phyloP scores from a whole-genome alignment of 1,140 invertebrate genomes.

The Phenacoccus solenopsis region DNA sequence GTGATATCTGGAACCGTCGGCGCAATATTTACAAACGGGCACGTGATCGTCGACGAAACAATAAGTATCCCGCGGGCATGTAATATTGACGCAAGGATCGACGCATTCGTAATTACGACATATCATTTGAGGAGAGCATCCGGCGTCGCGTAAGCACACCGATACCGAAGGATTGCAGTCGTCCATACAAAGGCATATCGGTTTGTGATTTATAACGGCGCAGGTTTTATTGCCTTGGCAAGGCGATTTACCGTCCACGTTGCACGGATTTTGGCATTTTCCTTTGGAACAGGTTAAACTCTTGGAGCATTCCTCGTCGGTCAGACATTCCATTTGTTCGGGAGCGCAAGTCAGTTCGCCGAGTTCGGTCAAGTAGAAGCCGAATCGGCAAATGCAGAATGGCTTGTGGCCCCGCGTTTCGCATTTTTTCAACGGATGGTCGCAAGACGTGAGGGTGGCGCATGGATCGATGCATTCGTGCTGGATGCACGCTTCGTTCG shows the following conservation, averaged over 20 bases:
- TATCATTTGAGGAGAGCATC: slow-evolving; percentile 67
- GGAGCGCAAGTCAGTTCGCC: slow-evolving; percentile 72
- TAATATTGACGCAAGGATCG: slow-evolving; percentile 69
- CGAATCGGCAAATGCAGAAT: slow-evolving; percentile 75
- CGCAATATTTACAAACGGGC: slow-evolving; percentile 82
- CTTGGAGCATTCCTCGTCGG: slow-evolving; percentile 69
- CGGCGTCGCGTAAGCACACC: slow-evolving; percentile 75
- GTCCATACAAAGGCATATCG: slow-evolving; percentile 70
- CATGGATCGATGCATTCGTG: slow-evolving; percentile 15
- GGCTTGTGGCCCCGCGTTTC: slow-evolving; percentile 71
- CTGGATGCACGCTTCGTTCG: slow-evolving; percentile 15
- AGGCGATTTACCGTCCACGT: slow-evolving; percentile 32
- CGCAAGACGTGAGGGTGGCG: slow-evolving; percentile 52
- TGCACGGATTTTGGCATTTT: slow-evolving; percentile 73
- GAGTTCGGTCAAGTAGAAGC: slow-evolving; percentile 69
- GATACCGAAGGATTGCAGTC: slow-evolving; percentile 73
- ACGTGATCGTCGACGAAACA: slow-evolving; percentile 86
- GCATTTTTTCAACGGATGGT: slow-evolving; percentile 62
- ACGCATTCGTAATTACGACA: slow-evolving; percentile 80
- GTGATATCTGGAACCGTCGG: slow-evolving; percentile 74
- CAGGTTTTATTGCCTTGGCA: slow-evolving; percentile 70
- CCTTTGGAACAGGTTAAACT: slow-evolving; percentile 69
- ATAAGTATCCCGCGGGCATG: slow-evolving; percentile 64
- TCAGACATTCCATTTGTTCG: slow-evolving; percentile 59
- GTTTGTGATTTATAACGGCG: slow-evolving; percentile 68